Conservation (phyloP, 1,140 invertebrate genomes). For the Meteorus sp. region DNA sequence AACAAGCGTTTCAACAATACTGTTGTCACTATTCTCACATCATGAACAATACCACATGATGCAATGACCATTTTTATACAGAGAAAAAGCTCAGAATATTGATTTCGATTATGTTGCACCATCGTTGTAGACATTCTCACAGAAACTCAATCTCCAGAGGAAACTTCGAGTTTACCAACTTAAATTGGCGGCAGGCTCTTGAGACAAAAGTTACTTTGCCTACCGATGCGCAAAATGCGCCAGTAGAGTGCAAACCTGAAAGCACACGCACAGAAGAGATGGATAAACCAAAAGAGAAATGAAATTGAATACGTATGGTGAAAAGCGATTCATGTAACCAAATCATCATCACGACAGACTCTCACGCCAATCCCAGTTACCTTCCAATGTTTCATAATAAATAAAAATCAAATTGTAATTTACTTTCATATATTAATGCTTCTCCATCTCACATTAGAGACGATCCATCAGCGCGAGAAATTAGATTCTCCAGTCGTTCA, state of each 20-base stretch:
- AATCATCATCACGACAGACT: neutral
- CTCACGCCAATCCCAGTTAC: neutral
- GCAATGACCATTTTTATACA: no score
- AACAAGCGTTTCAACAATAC: no score
- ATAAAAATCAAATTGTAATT: constrained; percentile 6
- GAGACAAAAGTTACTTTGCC: constrained; percentile 21
- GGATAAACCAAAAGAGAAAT: no score
- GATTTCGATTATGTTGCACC: no score
- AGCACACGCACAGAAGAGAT: neutral
- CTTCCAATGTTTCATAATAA: neutral
- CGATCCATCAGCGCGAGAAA: constrained; percentile 9
- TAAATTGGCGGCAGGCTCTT: constrained; percentile 12
- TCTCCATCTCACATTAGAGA: neutral
- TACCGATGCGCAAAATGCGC: constrained; percentile 3
- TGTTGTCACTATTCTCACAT: no score
- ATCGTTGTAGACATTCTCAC: no score
- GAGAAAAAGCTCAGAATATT: no score
- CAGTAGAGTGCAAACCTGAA: neutral
- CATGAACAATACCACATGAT: no score
- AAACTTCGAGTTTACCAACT: constrained; percentile 14
- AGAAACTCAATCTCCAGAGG: no score
- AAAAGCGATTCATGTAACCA: no score
- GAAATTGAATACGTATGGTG: neutral
- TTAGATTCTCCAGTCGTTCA: constrained; percentile 5
- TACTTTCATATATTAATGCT: neutral